Evolutionary conservation across 2,797 vertebrate genomes (phyloP).

Genomic region (Sebastes steindachneri): DNA sequence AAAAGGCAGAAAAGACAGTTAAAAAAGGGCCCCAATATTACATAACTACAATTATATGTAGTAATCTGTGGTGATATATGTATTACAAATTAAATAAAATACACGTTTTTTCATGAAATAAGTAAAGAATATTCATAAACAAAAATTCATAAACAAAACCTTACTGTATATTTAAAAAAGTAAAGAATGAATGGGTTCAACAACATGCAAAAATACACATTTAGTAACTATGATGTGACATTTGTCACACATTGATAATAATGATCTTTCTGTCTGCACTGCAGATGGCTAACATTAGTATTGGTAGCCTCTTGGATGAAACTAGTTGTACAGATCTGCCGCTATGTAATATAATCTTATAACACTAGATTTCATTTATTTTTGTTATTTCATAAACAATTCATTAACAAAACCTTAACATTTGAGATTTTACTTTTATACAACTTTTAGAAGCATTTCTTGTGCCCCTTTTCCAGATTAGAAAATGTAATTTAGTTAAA

Average conservation of each 20-base stretch:
- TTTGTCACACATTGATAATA: slow-evolving; percentile 71
- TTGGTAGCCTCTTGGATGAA: slow-evolving; percentile 88
- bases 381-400: slow-evolving; percentile 68
- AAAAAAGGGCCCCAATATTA: background rate
- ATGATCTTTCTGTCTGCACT: slow-evolving; percentile 79
- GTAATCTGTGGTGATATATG: background rate
- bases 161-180: slow-evolving; percentile 81
- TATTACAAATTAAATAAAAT: background rate
- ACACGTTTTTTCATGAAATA: background rate
- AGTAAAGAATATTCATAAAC: background rate
- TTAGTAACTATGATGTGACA: slow-evolving; percentile 85
- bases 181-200: slow-evolving; percentile 78
- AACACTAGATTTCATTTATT: slow-evolving; percentile 94
- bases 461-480: background rate
- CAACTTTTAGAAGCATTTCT: background rate
- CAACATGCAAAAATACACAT: slow-evolving; percentile 79
- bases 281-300: slow-evolving; percentile 90
- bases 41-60: too few relatives aligned
- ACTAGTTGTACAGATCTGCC: slow-evolving; percentile 94
- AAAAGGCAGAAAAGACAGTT: background rate
- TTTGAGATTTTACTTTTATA: background rate
- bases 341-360: slow-evolving; percentile 96
- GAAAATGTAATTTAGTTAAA: background rate
- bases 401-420: background rate
- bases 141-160: too few relatives aligned